phyloP scores from a whole-genome alignment of 2,888 invertebrate genomes.

The Erpobdella octoculata region DNA sequence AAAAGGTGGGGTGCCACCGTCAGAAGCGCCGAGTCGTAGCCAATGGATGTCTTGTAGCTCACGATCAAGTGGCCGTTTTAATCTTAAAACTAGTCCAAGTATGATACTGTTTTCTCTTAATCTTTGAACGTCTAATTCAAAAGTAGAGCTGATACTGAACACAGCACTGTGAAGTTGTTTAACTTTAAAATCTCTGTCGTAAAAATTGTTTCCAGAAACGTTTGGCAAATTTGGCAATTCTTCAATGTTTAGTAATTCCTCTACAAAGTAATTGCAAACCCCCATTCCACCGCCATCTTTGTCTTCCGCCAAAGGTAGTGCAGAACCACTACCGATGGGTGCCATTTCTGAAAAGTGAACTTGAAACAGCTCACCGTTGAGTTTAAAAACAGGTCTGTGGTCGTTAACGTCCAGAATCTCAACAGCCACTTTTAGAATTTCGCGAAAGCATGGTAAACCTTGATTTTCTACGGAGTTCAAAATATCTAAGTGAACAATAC shows the following conservation, averaged over 20 bases:
- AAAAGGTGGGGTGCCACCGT: neutral
- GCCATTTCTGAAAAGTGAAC: constrained; percentile 15
- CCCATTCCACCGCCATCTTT: constrained; percentile 8
- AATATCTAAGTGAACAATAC: constrained; percentile 12
- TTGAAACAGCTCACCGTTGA: neutral
- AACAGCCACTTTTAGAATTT: constrained; percentile 5
- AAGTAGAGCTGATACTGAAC: neutral
- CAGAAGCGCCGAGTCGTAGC: neutral
- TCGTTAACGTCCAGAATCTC: constrained; percentile 15
- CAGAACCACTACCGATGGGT: constrained; percentile 15
- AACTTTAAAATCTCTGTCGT: neutral
- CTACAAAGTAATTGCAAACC: neutral
- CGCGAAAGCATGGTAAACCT: neutral
- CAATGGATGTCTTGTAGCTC: neutral
- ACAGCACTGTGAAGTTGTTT: neutral
- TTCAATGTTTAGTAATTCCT: neutral
- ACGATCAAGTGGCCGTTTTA: neutral
- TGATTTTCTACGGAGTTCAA: neutral
- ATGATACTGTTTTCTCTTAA: neutral
- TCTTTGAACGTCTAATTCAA: neutral
- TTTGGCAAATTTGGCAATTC: neutral
- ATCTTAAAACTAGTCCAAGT: constrained; percentile 8
- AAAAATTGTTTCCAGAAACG: neutral
- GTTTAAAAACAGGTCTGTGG: constrained; percentile 1
- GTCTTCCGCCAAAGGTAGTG: constrained; percentile 17